Evolutionary conservation across 2,113 vertebrate genomes (phyloP).

Genomic region (Actenoides hombroni): DNA sequence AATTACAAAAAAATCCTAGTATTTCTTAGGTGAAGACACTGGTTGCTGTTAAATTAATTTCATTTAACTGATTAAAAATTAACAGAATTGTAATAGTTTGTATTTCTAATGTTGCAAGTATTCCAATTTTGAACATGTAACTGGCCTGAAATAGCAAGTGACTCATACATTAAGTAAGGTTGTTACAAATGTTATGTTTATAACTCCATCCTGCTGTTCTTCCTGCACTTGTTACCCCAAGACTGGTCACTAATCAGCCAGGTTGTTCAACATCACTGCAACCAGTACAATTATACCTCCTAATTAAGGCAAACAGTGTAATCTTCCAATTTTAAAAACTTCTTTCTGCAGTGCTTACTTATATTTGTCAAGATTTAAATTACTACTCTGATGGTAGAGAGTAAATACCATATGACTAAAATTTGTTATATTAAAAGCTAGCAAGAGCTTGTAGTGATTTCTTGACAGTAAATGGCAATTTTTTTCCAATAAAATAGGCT

Average conservation of each 20-base stretch:
- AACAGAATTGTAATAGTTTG: background rate
- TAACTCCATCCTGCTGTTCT: background rate
- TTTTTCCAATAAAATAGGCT: background rate
- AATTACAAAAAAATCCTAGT: background rate
- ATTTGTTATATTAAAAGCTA: background rate
- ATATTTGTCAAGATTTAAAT: background rate
- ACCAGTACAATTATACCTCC: background rate
- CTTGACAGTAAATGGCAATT: background rate
- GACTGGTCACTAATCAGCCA: background rate
- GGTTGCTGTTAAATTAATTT: background rate
- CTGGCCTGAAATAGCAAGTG: background rate
- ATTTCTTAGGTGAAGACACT: background rate
- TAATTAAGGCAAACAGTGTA: background rate
- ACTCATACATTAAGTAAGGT: background rate
- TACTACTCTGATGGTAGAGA: background rate
- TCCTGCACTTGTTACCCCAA: background rate
- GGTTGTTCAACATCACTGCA: background rate
- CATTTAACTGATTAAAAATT: background rate
- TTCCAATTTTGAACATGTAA: background rate
- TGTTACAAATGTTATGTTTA: background rate
- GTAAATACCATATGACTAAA: background rate
- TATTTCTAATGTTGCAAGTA: background rate
- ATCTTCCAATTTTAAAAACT: background rate
- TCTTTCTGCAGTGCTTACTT: background rate
- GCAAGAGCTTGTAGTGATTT: background rate